Evolutionary conservation across 1,140 invertebrate species (phyloP).

Genomic region (Drosophila erecta): DNA sequence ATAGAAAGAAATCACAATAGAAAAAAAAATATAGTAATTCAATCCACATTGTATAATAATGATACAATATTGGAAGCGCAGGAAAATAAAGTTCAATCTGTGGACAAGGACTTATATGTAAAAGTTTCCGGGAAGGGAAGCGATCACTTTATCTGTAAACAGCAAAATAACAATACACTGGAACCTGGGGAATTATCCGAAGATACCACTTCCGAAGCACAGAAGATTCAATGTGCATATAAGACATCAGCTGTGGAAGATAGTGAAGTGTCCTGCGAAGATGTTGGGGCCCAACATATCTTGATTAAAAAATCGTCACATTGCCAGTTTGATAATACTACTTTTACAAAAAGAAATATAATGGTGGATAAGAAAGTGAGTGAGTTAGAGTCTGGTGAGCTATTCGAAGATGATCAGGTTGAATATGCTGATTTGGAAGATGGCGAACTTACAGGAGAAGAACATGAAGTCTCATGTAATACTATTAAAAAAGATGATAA

Average conservation of each 20-base stretch:
- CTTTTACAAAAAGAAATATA: too few species aligned
- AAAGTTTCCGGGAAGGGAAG: too few species aligned
- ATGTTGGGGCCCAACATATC: neutral
- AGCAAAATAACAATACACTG: too few species aligned
- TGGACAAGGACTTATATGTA: too few species aligned
- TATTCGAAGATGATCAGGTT: neutral
- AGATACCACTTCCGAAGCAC: neutral
- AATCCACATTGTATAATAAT: too few species aligned
- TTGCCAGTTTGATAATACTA: slow-evolving; percentile 12
- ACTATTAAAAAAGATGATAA: neutral
- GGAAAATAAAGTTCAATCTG: too few species aligned
- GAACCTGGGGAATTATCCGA: neutral
- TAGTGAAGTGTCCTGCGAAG: slow-evolving; percentile 37
- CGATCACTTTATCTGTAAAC: too few species aligned
- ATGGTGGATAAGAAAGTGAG: neutral
- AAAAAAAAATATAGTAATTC: too few species aligned
- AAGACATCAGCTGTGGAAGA: slow-evolving; percentile 34
- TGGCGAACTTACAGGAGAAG: slow-evolving; percentile 34
- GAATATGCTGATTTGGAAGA: slow-evolving; percentile 28
- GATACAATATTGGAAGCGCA: too few species aligned
- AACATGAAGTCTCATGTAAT: neutral
- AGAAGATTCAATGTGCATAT: neutral
- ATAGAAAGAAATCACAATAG: too few species aligned
- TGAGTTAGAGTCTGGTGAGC: neutral
- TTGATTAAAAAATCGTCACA: neutral